These are phyloP conservation scores for Dendrolimus kikuchii DNA, from an alignment of 1,140 invertebrate genomes.

Conservation along the genomic window DNA sequence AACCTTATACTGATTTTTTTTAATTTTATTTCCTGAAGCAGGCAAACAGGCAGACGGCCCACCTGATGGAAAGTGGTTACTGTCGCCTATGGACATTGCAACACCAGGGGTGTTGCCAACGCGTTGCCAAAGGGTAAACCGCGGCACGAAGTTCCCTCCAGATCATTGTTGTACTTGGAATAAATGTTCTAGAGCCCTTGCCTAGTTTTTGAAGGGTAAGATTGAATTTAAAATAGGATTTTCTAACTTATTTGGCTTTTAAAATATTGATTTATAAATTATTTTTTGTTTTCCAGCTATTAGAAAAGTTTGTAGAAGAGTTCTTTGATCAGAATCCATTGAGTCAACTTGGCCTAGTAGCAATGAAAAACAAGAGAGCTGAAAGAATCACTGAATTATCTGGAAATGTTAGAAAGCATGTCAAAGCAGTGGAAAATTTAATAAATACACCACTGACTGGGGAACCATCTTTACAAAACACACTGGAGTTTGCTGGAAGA, in stretches of 20 bases:
- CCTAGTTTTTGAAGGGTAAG: no score
- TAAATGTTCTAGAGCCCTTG: no score
- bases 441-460: conserved; percentile 78
- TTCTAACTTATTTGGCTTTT: background rate
- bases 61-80: no score
- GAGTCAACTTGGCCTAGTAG: conserved; percentile 94
- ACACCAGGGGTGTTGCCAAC: no score
- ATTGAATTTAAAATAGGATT: no score
- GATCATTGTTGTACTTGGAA: no score
- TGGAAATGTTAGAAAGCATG: conserved; percentile 87
- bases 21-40: no score
- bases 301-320: conserved; percentile 96
- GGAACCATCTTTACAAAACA: conserved; percentile 96
- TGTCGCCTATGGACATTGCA: no score
- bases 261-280: conserved; percentile 7
- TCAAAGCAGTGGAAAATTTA: conserved; percentile 78
- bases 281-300: conserved; percentile 75
- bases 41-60: no score
- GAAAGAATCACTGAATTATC: conserved; percentile 93
- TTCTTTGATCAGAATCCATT: conserved; percentile 99
- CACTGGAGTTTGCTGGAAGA: conserved; percentile 89
- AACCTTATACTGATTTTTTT: no score
- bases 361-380: conserved; percentile 93
- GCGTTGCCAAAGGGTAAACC: no score
- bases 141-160: no score